A percentile compares a stretch with the other conserved stretches of the same genome.
phyloP scores from a whole-genome alignment of 1,140 invertebrate genomes.

The Penaeus japonicus region DNA sequence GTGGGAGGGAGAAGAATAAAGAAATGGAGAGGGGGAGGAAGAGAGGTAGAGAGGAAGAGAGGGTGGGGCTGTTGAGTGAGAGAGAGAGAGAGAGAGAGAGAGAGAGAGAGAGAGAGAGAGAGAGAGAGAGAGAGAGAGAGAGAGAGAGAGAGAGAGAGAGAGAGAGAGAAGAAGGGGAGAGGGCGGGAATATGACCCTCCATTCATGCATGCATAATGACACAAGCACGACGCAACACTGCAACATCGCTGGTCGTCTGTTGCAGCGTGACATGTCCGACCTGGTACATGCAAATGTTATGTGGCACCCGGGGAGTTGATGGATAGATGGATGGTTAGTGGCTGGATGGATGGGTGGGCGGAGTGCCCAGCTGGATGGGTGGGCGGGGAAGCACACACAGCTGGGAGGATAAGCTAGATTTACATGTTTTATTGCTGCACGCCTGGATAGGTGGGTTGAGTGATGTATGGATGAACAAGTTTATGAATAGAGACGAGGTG shows the following conservation, averaged over 20 bases:
- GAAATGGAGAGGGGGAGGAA: background rate
- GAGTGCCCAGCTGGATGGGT: background rate
- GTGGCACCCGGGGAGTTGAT: slow-evolving; percentile 19
- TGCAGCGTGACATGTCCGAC: slow-evolving; percentile 20
- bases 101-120: background rate
- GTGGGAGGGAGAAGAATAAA: background rate
- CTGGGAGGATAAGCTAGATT: background rate
- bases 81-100: background rate
- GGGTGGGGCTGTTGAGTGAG: background rate
- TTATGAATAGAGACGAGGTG: background rate
- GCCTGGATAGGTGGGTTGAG: too few relatives aligned
- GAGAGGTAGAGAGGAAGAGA: background rate
- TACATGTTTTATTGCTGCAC: background rate
- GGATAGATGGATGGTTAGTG: slow-evolving; percentile 16
- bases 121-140: background rate
- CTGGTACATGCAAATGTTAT: slow-evolving; percentile 37
- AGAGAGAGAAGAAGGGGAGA: background rate
- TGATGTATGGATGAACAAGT: background rate
- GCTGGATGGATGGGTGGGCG: background rate
- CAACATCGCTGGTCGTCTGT: background rate
- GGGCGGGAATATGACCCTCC: slow-evolving; percentile 24
- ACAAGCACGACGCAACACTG: background rate
- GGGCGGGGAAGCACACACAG: background rate
- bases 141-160: slow-evolving; percentile 9
- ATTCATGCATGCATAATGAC: slow-evolving; percentile 53